Evolutionary conservation across 2,888 invertebrate species (phyloP).

Genomic region (Pharmacophagus antenor): DNA sequence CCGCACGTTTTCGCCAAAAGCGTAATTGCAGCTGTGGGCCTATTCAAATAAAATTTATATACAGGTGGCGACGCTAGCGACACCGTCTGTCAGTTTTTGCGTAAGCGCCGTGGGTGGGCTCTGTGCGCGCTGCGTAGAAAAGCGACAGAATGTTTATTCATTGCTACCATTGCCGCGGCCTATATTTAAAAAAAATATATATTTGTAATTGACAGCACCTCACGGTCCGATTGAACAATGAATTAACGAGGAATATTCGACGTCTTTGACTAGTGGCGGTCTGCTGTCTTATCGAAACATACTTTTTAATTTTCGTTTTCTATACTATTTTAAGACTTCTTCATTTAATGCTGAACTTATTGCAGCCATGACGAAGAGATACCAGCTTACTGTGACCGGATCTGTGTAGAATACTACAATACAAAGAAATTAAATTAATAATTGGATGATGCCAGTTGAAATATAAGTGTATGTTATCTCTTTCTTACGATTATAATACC

Average conservation of each 20-base stretch:
- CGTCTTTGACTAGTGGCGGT: constrained; percentile 2
- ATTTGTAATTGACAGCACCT: constrained; percentile 30
- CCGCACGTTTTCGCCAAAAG: constrained; percentile 14
- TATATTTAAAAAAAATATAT: constrained; percentile 13
- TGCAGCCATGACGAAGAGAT: background rate
- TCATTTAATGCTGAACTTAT: constrained; percentile 1
- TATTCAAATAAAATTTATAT: constrained; percentile 31
- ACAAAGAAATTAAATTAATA: too few relatives aligned
- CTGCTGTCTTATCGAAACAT: background rate
- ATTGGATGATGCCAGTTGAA: too few relatives aligned
- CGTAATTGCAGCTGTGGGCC: constrained; percentile 26
- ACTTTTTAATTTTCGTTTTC: background rate
- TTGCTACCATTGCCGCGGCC: constrained; percentile 20
- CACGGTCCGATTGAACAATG: constrained; percentile 15
- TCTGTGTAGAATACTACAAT: too few relatives aligned
- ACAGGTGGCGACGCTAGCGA: constrained; percentile 30
- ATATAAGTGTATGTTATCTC: background rate
- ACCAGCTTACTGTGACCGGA: too few relatives aligned
- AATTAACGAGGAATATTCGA: constrained; percentile 1
- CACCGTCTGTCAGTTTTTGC: constrained; percentile 31
- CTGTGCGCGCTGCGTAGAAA: constrained; percentile 22
- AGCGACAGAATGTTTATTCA: constrained; percentile 26
- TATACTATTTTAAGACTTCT: background rate
- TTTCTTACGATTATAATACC: background rate
- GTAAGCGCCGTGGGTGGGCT: constrained; percentile 29